These are phyloP conservation scores for Neoarius graeffei DNA, from an alignment of 2,113 vertebrate species.

Conservation along the genomic window DNA sequence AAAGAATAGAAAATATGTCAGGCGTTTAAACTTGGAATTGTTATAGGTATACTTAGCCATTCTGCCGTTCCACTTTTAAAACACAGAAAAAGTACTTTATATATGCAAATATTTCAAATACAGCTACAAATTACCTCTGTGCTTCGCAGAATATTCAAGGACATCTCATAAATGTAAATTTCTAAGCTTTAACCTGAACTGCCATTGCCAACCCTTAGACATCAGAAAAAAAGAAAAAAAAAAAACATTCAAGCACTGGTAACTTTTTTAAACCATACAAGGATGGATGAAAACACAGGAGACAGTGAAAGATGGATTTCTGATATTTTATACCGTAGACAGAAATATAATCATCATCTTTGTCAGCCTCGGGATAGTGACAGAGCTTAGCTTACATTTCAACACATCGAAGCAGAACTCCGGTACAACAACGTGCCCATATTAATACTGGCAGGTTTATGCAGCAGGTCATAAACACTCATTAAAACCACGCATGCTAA, in stretches of 20 bases:
- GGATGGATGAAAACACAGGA: neutral
- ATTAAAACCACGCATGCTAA: conserved; percentile 20
- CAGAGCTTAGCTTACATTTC: conserved; percentile 15
- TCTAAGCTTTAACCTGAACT: conserved; percentile 26
- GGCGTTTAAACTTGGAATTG: conserved; percentile 33
- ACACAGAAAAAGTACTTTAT: neutral
- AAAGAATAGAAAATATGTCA: conserved; percentile 35
- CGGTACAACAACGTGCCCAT: neutral
- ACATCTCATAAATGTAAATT: conserved; percentile 11
- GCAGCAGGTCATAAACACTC: conserved; percentile 19
- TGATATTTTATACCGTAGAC: conserved; percentile 6
- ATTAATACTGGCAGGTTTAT: conserved; percentile 39
- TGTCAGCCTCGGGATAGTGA: conserved; percentile 12
- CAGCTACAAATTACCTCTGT: neutral
- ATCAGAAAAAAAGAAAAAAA: neutral
- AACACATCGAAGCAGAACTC: neutral
- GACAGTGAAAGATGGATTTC: neutral
- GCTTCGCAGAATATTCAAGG: conserved; percentile 26
- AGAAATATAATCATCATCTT: conserved; percentile 9
- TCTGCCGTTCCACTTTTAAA: conserved; percentile 8
- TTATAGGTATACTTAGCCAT: neutral
- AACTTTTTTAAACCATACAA: neutral
- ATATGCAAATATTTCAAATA: conserved; percentile 12
- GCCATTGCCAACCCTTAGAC: neutral
- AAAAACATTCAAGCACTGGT: neutral